phyloP scores from a whole-genome alignment of 2,113 vertebrate species.

The Neopipo cinnamomea region DNA sequence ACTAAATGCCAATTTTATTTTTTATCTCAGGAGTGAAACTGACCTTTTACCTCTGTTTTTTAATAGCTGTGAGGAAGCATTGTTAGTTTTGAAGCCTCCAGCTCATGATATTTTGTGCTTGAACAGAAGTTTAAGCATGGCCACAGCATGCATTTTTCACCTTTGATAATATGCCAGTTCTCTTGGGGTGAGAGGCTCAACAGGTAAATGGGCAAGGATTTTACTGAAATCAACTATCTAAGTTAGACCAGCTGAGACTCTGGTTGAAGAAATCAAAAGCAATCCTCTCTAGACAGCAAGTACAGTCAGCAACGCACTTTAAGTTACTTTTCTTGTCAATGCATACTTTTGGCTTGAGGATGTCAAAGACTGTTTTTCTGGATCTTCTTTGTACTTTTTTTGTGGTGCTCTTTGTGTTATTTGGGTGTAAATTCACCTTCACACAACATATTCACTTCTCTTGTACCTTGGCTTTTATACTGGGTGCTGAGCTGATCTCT shows the following conservation, averaged over 20 bases:
- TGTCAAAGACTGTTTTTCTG: background rate
- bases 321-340: background rate
- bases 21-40: background rate
- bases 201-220: background rate
- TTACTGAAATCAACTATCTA: background rate
- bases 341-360: background rate
- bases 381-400: background rate
- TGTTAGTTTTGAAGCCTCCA: conserved; percentile 6
- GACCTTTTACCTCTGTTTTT: background rate
- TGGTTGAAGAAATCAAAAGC: background rate
- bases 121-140: background rate
- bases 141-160: background rate
- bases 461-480: background rate
- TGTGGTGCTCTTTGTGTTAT: background rate
- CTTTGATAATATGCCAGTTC: background rate
- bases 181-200: background rate
- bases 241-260: background rate
- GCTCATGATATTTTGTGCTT: background rate
- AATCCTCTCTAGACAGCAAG: background rate
- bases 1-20: background rate
- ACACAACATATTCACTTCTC: background rate
- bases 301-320: background rate
- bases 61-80: background rate
- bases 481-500: background rate
- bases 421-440: background rate